Conservation (phyloP, 2,113 vertebrate species). For the Rissa tridactyla region DNA sequence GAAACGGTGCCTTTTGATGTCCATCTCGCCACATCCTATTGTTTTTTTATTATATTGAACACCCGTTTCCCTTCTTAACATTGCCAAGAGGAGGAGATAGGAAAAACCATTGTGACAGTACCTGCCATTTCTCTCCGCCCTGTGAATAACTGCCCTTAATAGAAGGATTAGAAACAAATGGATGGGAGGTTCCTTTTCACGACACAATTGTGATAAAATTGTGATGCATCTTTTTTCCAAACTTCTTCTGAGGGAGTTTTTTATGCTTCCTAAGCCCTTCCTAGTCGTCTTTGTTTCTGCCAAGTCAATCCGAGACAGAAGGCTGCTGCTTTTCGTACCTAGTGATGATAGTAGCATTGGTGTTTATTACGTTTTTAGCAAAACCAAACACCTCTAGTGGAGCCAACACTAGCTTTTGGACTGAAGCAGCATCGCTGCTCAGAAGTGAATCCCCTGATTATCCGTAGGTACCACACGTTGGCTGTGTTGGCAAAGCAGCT, state of each 20-base stretch:
- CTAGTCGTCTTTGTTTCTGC: background rate
- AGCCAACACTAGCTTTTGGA: background rate
- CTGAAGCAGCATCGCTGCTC: background rate
- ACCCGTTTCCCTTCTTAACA: background rate
- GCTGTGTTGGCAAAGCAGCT: background rate
- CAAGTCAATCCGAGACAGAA: background rate
- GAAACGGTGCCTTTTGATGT: background rate
- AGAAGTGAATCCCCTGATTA: background rate
- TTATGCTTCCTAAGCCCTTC: background rate
- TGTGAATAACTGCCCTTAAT: background rate
- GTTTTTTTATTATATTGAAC: background rate
- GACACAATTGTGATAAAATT: background rate
- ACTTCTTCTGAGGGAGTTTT: background rate
- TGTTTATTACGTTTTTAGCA: background rate
- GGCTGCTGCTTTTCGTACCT: background rate
- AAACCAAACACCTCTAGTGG: background rate
- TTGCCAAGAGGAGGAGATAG: background rate
- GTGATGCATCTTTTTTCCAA: background rate
- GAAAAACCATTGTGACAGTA: background rate
- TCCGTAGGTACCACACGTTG: background rate
- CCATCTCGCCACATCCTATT: background rate
- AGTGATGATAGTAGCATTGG: background rate
- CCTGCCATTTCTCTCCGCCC: background rate
- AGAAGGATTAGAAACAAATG: background rate
- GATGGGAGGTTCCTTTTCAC: background rate